Conservation (phyloP, 2,113 vertebrate species). For the Etheostoma spectabile region DNA sequence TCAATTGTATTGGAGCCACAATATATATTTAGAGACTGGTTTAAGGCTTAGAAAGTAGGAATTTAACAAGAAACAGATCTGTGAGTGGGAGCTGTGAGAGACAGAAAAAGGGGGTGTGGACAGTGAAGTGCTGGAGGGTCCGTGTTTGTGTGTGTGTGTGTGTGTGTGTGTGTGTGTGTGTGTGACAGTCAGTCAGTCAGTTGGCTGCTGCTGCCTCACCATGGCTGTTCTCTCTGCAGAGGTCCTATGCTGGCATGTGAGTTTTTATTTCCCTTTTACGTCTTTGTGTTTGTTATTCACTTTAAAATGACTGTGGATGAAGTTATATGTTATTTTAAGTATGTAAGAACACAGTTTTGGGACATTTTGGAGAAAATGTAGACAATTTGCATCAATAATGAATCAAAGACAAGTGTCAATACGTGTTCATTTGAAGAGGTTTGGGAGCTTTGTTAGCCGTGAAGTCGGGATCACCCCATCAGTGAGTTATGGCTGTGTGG, state of each 20-base stretch:
- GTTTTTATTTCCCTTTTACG: slow-evolving; percentile 50
- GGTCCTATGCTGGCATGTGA: slow-evolving; percentile 86
- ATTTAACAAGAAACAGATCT: slow-evolving; percentile 75
- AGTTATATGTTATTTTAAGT: background rate
- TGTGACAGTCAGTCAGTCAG: slow-evolving; percentile 56
- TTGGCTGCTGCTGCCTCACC: slow-evolving; percentile 77
- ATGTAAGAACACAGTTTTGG: background rate
- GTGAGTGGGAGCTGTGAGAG: slow-evolving; percentile 45
- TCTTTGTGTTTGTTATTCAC: background rate
- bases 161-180: slow-evolving; percentile 41
- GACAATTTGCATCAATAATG: background rate
- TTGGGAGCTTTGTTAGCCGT: background rate
- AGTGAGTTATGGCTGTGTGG: slow-evolving; percentile 41
- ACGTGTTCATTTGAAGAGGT: background rate
- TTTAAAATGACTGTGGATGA: background rate
- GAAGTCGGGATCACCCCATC: slow-evolving; percentile 42
- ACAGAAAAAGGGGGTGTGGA: slow-evolving; percentile 73
- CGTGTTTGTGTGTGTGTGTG: slow-evolving; percentile 34
- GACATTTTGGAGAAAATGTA: background rate
- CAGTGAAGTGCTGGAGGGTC: slow-evolving; percentile 66
- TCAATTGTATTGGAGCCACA: slow-evolving; percentile 56
- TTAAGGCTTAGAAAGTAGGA: slow-evolving; percentile 52
- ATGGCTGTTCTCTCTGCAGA: slow-evolving; percentile 88
- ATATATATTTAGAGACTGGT: slow-evolving; percentile 61
- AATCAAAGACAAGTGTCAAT: background rate